A percentile compares a stretch with the other conserved stretches of the same genome.
Evolutionary conservation across 1,140 invertebrate genomes (phyloP).

Genomic region (Ridgeia piscesae): DNA sequence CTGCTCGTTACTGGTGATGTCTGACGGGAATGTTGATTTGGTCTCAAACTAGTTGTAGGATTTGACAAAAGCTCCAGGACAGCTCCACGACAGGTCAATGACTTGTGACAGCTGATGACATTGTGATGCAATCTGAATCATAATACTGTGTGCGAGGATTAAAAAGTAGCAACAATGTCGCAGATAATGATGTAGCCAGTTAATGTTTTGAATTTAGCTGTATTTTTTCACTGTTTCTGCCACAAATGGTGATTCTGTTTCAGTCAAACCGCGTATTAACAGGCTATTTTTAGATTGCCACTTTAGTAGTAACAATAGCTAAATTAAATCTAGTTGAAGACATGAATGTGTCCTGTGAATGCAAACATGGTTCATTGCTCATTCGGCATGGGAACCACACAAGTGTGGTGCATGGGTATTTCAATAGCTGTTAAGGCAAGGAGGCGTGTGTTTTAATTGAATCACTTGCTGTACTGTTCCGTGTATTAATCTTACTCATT

Average conservation of each 20-base stretch:
- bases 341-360: not conserved
- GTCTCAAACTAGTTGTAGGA: too few species aligned
- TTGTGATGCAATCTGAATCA: too few species aligned
- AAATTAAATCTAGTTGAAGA: not conserved
- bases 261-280: not conserved
- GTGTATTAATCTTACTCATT: not conserved
- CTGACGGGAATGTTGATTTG: too few species aligned
- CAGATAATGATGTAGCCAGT: too few species aligned
- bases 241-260: not conserved
- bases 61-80: too few species aligned
- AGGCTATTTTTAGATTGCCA: not conserved
- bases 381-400: not conserved
- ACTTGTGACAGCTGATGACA: too few species aligned
- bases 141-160: too few species aligned
- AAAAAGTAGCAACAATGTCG: too few species aligned
- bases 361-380: not conserved
- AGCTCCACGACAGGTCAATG: too few species aligned
- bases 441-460: not conserved
- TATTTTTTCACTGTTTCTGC: too few species aligned
- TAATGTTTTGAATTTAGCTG: too few species aligned
- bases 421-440: not conserved
- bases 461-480: not conserved
- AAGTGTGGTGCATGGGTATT: not conserved
- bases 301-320: not conserved
- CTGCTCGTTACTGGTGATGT: too few species aligned